Percentiles rank a stretch among this genome's conserved stretches.
Conservation (phyloP, 1,140 invertebrate species). For the Choristoneura fumiferana region DNA sequence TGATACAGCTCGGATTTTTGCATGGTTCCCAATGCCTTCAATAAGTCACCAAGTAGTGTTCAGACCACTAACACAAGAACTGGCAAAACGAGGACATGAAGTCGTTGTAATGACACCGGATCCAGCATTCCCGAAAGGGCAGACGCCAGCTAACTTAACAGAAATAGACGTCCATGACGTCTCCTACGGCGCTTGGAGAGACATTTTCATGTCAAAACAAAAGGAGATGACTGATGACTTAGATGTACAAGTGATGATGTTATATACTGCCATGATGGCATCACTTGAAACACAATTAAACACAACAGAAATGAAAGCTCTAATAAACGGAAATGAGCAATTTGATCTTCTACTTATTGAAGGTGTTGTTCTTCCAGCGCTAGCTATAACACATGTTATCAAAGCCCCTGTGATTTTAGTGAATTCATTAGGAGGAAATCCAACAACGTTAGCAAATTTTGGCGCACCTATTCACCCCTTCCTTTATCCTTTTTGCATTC, state of each 20-base stretch:
- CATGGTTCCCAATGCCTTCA: slow-evolving; percentile 65
- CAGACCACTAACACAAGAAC: slow-evolving; percentile 45
- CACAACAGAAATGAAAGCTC: no score
- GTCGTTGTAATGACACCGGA: slow-evolving; percentile 43
- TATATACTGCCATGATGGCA: no score
- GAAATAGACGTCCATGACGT: slow-evolving; percentile 35
- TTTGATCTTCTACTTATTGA: no score
- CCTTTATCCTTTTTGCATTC: slow-evolving; percentile 60
- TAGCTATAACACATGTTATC: no score
- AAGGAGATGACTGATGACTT: no score
- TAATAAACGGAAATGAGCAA: no score
- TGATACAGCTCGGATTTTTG: slow-evolving; percentile 57
- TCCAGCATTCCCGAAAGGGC: slow-evolving; percentile 23
- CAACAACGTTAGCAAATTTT: slow-evolving; percentile 32
- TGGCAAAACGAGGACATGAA: slow-evolving; percentile 60
- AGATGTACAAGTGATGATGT: no score
- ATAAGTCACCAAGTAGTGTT: slow-evolving; percentile 72
- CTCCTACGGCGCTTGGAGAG: slow-evolving; percentile 21
- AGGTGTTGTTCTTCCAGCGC: no score
- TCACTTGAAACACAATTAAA: no score
- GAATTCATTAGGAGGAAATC: slow-evolving; percentile 44
- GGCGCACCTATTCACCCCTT: slow-evolving; percentile 70
- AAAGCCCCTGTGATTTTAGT: slow-evolving; percentile 72
- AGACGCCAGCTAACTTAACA: slow-evolving; percentile 29
- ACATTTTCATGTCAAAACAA: no score